These are phyloP conservation scores for Apis florea DNA, from an alignment of 1,140 invertebrate genomes.

Conservation along the genomic window DNA sequence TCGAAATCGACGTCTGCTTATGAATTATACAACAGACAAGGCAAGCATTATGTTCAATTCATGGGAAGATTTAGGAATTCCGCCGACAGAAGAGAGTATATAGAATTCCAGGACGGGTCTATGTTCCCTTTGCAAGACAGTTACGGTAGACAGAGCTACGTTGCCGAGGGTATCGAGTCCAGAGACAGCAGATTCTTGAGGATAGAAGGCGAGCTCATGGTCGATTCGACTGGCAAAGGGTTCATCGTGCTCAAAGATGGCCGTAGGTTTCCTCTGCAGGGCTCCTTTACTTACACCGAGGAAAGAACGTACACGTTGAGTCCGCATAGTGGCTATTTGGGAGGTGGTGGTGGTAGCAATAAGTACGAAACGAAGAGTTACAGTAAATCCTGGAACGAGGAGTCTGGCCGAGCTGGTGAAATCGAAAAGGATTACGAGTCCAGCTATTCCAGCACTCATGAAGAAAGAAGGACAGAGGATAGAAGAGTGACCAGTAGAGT, in stretches of 20 bases:
- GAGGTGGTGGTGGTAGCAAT: background rate
- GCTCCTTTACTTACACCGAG: conserved; percentile 67
- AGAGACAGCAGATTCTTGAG: conserved; percentile 53
- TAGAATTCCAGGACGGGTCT: conserved; percentile 72
- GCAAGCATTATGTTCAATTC: conserved; percentile 69
- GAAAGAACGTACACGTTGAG: conserved; percentile 60
- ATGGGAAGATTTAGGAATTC: conserved; percentile 64
- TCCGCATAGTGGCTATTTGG: conserved; percentile 1
- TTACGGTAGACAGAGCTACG: conserved; percentile 58
- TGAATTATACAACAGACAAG: conserved; percentile 57
- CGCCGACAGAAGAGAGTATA: conserved; percentile 64
- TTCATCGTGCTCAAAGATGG: conserved; percentile 71
- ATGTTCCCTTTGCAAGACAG: conserved; percentile 69
- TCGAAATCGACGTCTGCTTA: conserved; percentile 59
- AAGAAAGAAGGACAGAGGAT: conserved; percentile 62
- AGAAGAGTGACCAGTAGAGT: conserved; percentile 43
- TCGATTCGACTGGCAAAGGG: conserved; percentile 59
- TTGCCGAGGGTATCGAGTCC: conserved; percentile 13
- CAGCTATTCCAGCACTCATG: conserved; percentile 62
- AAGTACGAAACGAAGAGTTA: conserved; percentile 36
- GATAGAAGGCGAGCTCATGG: conserved; percentile 68
- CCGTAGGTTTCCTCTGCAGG: conserved; percentile 68
- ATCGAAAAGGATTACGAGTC: conserved; percentile 56
- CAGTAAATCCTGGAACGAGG: conserved; percentile 60
- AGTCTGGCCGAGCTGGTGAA: conserved; percentile 31